A percentile compares a stretch with the other conserved stretches of the same genome.
Conservation (phyloP, 2,113 vertebrate species). For the Oryzias melastigma region DNA sequence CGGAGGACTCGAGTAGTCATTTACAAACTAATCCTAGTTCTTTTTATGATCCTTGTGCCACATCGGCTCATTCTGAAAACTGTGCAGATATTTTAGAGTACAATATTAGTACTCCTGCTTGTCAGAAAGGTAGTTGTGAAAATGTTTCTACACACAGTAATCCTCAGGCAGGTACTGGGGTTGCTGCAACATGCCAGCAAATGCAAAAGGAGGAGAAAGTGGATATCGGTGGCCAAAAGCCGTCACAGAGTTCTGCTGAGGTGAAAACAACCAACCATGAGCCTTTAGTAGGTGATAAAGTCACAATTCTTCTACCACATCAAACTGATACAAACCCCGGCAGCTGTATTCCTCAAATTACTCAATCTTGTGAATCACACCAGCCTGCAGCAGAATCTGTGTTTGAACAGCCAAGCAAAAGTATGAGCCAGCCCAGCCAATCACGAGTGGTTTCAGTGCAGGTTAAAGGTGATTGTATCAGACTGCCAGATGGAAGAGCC, state of each 20-base stretch:
- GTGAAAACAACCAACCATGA: slow-evolving; percentile 79
- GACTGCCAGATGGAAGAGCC: slow-evolving; percentile 77
- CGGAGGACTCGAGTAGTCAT: slow-evolving; percentile 71
- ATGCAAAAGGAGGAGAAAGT: slow-evolving; percentile 59
- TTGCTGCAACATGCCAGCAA: slow-evolving; percentile 62
- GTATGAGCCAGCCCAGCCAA: slow-evolving; percentile 19
- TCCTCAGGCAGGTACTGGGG: slow-evolving; percentile 82
- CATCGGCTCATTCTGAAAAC: slow-evolving; percentile 65
- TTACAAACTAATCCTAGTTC: slow-evolving; percentile 75
- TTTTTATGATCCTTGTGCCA: slow-evolving; percentile 69
- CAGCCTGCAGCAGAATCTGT: slow-evolving; percentile 36
- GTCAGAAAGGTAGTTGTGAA: slow-evolving; percentile 70
- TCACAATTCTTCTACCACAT: slow-evolving; percentile 76
- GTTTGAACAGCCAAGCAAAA: slow-evolving; percentile 46
- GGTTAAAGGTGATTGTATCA: slow-evolving; percentile 79
- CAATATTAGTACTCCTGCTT: slow-evolving; percentile 64
- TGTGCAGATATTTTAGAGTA: slow-evolving; percentile 72
- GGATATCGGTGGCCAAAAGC: slow-evolving; percentile 56
- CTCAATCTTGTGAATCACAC: slow-evolving; percentile 49
- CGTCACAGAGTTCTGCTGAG: slow-evolving; percentile 62
- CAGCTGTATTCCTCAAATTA: slow-evolving; percentile 53
- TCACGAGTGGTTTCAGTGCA: slow-evolving; percentile 38
- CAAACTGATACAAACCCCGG: slow-evolving; percentile 63
- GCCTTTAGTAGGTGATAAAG: slow-evolving; percentile 80
- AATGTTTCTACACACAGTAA: slow-evolving; percentile 70